These are phyloP conservation scores for Oncorhynchus kisutch DNA, from an alignment of 2,113 vertebrate genomes.

Conservation along the genomic window DNA sequence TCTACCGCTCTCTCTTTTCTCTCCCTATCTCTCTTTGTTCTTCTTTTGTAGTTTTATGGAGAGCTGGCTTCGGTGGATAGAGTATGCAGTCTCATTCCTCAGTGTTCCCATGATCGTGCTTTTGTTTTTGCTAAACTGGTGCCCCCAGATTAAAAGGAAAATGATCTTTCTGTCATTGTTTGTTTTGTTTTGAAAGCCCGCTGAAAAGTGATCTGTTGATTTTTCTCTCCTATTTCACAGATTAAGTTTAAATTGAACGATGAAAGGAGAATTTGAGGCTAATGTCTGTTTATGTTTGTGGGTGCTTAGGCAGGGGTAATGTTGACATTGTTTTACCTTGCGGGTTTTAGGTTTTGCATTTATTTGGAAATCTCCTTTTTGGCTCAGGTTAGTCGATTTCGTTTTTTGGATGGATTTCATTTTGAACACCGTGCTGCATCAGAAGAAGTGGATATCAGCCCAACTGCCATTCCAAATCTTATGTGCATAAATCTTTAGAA, in stretches of 20 bases:
- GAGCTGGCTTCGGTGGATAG: slow-evolving; percentile 51
- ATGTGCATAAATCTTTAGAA: slow-evolving; percentile 43
- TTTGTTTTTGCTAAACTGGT: slow-evolving; percentile 73
- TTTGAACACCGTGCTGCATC: slow-evolving; percentile 21
- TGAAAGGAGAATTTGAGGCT: slow-evolving; percentile 28
- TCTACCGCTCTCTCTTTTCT: neutral
- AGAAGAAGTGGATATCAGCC: slow-evolving; percentile 21
- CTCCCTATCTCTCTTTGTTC: slow-evolving; percentile 43
- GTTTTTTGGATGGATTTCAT: slow-evolving; percentile 8
- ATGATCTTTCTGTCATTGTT: slow-evolving; percentile 72
- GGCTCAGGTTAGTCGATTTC: neutral
- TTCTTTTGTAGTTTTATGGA: slow-evolving; percentile 62
- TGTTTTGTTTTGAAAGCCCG: slow-evolving; percentile 66
- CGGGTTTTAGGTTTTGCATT: neutral
- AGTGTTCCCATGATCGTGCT: slow-evolving; percentile 65
- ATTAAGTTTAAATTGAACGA: slow-evolving; percentile 68
- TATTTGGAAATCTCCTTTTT: neutral
- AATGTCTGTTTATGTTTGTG: slow-evolving; percentile 54
- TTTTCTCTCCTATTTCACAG: slow-evolving; percentile 65
- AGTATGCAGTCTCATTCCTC: slow-evolving; percentile 58
- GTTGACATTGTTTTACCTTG: slow-evolving; percentile 22
- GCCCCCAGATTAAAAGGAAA: slow-evolving; percentile 70
- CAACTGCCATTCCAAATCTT: slow-evolving; percentile 29
- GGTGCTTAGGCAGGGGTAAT: slow-evolving; percentile 23
- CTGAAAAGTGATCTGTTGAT: slow-evolving; percentile 70